Percentiles rank a stretch among this genome's conserved stretches.
These are phyloP conservation scores for Tiliacea aurago DNA, from an alignment of 2,888 invertebrate species.

Conservation along the genomic window DNA sequence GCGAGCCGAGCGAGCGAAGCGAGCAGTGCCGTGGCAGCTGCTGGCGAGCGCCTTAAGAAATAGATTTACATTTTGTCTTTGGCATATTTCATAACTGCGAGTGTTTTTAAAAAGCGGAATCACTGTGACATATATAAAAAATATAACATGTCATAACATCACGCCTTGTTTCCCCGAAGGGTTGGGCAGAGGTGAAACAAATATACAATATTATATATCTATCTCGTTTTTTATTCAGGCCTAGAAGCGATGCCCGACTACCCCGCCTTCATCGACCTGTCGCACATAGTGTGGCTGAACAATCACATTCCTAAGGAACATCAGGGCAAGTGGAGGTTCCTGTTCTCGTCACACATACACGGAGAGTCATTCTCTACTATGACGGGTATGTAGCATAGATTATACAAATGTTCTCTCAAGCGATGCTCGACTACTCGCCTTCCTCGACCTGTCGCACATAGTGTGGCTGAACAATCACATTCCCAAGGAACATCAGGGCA, in stretches of 20 bases:
- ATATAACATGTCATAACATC: too few relatives aligned
- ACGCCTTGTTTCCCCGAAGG: too few relatives aligned
- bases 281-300: slow-evolving; percentile 95
- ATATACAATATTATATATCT: neutral
- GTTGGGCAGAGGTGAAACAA: too few relatives aligned
- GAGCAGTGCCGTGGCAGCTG: too few relatives aligned
- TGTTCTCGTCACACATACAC: slow-evolving; percentile 96
- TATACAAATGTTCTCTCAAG: slow-evolving; percentile 70
- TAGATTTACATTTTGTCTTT: too few relatives aligned
- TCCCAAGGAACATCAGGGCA: slow-evolving; percentile 93
- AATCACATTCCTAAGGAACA: slow-evolving; percentile 94
- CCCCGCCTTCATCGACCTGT: slow-evolving; percentile 94
- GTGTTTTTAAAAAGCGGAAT: too few relatives aligned
- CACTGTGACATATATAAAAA: too few relatives aligned
- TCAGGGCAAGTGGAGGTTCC: slow-evolving; percentile 95
- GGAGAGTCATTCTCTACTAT: slow-evolving; percentile 97
- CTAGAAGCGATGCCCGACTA: slow-evolving; percentile 94
- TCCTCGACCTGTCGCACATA: slow-evolving; percentile 94
- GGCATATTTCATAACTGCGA: too few relatives aligned
- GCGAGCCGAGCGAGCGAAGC: too few relatives aligned
- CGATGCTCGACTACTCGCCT: slow-evolving; percentile 94
- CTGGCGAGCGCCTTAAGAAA: too few relatives aligned
- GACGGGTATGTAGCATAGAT: slow-evolving; percentile 84
- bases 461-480: slow-evolving; percentile 95
- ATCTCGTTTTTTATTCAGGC: slow-evolving; percentile 79